A percentile compares a stretch with the other conserved stretches of the same genome.
phyloP scores from a whole-genome alignment of 2,888 invertebrate species.

The Monochamus alternatus region DNA sequence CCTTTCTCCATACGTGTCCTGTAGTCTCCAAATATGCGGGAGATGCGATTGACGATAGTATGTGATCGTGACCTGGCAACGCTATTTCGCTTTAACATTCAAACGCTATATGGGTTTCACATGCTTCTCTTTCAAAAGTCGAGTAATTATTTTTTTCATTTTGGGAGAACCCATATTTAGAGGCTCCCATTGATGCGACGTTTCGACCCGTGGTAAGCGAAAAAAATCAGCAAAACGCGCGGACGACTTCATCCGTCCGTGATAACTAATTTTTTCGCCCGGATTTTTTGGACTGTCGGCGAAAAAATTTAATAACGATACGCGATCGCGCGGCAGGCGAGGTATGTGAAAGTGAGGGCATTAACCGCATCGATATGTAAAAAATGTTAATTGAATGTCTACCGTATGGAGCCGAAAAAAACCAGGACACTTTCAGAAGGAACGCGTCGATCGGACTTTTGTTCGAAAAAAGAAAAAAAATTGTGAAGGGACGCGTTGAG shows the following conservation, averaged over 20 bases:
- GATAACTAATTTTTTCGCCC: neutral
- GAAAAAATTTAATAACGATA: neutral
- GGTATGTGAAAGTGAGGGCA: constrained; percentile 11
- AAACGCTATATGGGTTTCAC: no score
- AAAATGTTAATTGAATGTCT: constrained; percentile 12
- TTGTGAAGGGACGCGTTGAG: neutral
- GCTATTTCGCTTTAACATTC: no score
- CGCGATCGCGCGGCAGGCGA: neutral
- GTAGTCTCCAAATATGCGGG: no score
- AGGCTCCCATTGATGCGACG: no score
- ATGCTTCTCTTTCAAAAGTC: no score
- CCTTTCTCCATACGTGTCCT: no score
- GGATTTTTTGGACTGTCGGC: neutral
- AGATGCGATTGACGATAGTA: no score
- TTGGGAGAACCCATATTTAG: no score
- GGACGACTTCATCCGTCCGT: neutral
- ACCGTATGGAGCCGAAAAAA: constrained; percentile 6
- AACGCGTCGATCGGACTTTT: neutral
- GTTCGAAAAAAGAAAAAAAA: neutral
- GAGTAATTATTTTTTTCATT: no score
- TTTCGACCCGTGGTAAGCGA: no score
- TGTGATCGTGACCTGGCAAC: no score
- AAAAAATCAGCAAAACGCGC: no score
- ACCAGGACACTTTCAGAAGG: constrained; percentile 8
- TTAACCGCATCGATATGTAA: neutral